Base-by-base conservation (phyloP, 2,797 vertebrate species). In the Otolemur crassicaudatus region DNA sequence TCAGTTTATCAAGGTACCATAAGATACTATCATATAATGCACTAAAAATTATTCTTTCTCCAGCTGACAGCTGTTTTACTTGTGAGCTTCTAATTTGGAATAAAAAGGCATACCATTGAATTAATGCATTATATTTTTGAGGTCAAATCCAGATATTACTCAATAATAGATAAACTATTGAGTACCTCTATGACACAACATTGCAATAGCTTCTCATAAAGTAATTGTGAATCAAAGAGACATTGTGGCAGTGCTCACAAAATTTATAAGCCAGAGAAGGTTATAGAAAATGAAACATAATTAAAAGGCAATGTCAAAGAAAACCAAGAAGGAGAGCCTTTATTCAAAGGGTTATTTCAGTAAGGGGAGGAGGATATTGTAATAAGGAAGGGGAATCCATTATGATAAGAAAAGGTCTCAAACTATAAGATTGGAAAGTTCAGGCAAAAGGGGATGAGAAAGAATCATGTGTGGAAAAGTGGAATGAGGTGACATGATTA, bases 1-100 rank as follows among this genome's bases (percentile, higher is more conserved):
- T 90, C 31, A 16, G 27, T 67, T 87, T 86, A 81, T 90, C n/a
- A 43, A 82, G 1, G 46, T 72, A 25, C 37, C 10, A 69, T 23
- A 37, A 29, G 40, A 81, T 43, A 2, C 8, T 49, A n/a, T 5
- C 16, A 56, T 65, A 29, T 40, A 60, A 96, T 25, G 5, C 27
- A 76, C 58, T 31, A 22, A 87, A 95, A 84, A 46, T 88, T 77
- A 72, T 43, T 77, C n/a, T 91, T 92, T 84, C n/a, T 49, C 16
- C 67, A 17, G 3, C 27, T 82, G 58, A 0, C 83, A 56, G n/a
- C 60, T 91, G 4, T 85, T 94, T 20, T 7, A 91, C 69, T 43
- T 81, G 8, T 73, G 27, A 31, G 88, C 6, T 5, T 72, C 3
- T 81, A 49, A 69, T 89, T 95, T 46, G 77, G 27, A 23, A n/a